A percentile compares a stretch with the other conserved stretches of the same genome.
Evolutionary conservation across 35 echinoderm and acorn worm genomes (phyloP).

Genomic region (Lytechinus variegatus): DNA sequence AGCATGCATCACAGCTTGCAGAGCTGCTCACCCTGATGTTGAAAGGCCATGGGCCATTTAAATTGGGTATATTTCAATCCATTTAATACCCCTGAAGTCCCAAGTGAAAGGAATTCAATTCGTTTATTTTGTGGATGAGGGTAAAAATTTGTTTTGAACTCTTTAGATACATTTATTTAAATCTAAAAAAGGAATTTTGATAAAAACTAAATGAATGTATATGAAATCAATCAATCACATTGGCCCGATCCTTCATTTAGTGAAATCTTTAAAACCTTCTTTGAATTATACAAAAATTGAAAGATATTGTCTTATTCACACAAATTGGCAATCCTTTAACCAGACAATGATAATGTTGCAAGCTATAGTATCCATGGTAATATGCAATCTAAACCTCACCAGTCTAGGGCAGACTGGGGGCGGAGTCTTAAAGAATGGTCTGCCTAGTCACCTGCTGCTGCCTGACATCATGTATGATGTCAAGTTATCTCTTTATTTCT

Average conservation of each 20-base stretch:
- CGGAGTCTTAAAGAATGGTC: neutral
- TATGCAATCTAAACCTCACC: neutral
- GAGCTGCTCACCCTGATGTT: neutral
- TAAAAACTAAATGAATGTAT: neutral
- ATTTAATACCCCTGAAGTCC: neutral
- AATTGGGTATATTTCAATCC: neutral
- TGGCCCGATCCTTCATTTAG: neutral
- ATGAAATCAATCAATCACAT: neutral
- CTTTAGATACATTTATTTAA: neutral
- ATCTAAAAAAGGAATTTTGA: neutral
- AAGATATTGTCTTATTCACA: neutral
- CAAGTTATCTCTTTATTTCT: neutral
- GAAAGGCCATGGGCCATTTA: constrained; percentile 8
- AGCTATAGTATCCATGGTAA: constrained; percentile 15
- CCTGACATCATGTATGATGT: neutral
- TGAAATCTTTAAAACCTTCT: neutral
- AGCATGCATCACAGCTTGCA: neutral
- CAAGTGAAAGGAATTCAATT: neutral
- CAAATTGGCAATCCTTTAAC: neutral
- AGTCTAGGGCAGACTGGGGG: neutral
- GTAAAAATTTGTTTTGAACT: neutral
- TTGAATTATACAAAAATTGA: neutral
- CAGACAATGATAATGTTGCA: neutral
- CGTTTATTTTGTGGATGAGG: neutral
- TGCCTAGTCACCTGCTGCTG: neutral